Evolutionary conservation across 2,797 vertebrate genomes (phyloP), one percentile per base, ranked within the genome.

Genomic region (Ara ararauna): DNA sequence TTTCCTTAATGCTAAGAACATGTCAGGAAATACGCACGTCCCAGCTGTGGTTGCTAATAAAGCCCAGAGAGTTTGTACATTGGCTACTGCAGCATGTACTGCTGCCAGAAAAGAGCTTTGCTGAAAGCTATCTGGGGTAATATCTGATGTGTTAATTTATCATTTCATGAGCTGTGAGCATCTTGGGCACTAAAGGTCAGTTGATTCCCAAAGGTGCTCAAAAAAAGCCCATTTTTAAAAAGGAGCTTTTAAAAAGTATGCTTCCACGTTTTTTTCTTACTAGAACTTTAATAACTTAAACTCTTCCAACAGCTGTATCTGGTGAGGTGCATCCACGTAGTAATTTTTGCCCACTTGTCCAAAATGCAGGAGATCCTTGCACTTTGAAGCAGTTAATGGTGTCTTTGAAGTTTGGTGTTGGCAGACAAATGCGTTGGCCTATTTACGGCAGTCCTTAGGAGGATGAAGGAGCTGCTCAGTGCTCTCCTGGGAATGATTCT

Each of bases 21-120:
- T 9, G 36, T 66, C 60, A 68, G 67, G 40, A 87, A 77, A 48
- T n/a, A 17, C 0, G 0, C 5, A 1, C 0, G 2, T 50, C 85
- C 54, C 9, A 68, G 61, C 67, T 77, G 10, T 22, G 23, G 40
- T 22, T 56, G 47, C 29, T 76, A 36, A n/a, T 71, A 58, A 30
- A 72, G 18, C 10, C 1, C 5, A 5, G 58, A 11, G 67, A 58
- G 38, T 36, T 79, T 50, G 47, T 73, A 30, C 5, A 30, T 53
- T 13, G 83, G 54, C 81, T 62, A 20, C 48, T 82, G 88, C 64
- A 32, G 1, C 11, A 34, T 22, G 23, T 64, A 23, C 23, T 62
- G 61, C 51, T 96, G 75, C 87, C 93, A 64, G 64, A 32, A 81
- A 61, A 45, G 7, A 36, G 32, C 56, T 68, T 47, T 94, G 68